phyloP scores from a whole-genome alignment of 2,888 invertebrate species.

The Leptogaster cylindrica region DNA sequence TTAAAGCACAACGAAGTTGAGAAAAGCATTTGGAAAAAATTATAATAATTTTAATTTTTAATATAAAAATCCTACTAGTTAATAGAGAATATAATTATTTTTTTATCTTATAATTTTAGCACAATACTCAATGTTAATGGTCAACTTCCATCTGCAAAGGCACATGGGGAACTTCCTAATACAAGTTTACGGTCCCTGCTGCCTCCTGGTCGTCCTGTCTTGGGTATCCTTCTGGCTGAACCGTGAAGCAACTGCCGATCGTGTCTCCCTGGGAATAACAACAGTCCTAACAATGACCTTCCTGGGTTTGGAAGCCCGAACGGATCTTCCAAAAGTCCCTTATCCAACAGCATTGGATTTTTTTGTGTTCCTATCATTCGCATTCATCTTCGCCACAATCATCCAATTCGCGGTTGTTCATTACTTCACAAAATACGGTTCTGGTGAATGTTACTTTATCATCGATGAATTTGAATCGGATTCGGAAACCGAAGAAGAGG shows the following conservation, averaged over 20 bases:
- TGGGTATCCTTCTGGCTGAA: conserved; percentile 90
- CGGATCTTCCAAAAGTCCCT: conserved; percentile 82
- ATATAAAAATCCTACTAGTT: no score
- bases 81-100: no score
- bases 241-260: conserved; percentile 80
- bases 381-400: conserved; percentile 81
- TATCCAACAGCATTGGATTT: conserved; percentile 87
- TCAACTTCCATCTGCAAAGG: conserved; percentile 77
- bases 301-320: conserved; percentile 78
- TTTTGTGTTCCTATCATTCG: conserved; percentile 81
- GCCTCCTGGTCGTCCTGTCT: conserved; percentile 80
- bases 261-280: conserved; percentile 81
- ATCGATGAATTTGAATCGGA: conserved; percentile 68
- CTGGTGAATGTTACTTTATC: conserved; percentile 78
- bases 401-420: conserved; percentile 85
- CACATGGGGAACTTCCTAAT: conserved; percentile 88
- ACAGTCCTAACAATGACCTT: conserved; percentile 87
- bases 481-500: conserved; percentile 67
- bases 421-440: conserved; percentile 84
- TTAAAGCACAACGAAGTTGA: no score
- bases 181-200: conserved; percentile 85
- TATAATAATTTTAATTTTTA: no score
- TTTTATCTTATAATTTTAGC: no score
- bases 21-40: no score
- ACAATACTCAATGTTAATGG: conserved; percentile 74